A percentile compares a stretch with the other conserved stretches of the same genome.
These are phyloP conservation scores for Teinopalpus imperialis DNA, from an alignment of 2,888 invertebrate genomes.

Conservation along the genomic window DNA sequence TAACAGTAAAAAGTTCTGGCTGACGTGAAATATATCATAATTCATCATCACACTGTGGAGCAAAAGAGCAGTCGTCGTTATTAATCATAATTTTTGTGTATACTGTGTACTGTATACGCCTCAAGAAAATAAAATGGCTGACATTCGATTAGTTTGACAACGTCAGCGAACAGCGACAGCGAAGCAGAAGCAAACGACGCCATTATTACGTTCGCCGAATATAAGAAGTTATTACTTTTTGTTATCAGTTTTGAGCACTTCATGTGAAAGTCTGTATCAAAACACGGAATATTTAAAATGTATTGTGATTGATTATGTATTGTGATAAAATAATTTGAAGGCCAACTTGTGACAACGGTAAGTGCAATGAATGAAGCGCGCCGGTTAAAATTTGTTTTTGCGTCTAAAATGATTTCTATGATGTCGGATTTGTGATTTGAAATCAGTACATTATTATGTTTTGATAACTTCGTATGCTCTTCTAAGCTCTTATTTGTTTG, in stretches of 20 bases:
- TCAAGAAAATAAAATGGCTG: no score
- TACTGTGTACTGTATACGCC: no score
- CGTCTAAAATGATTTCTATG: not conserved
- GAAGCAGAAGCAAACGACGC: constrained; percentile 19
- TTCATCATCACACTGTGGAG: no score
- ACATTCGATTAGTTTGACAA: constrained; percentile 2
- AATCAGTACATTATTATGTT: no score
- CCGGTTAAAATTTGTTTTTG: constrained; percentile 12
- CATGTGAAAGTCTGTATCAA: no score
- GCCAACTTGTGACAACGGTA: constrained; percentile 12
- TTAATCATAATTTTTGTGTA: no score
- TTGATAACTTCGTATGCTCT: no score
- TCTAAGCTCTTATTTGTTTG: no score
- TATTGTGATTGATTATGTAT: constrained; percentile 1
- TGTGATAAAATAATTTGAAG: constrained; percentile 5
- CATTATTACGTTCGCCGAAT: constrained; percentile 15
- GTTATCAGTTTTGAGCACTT: not conserved
- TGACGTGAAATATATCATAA: no score
- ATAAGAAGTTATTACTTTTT: not conserved
- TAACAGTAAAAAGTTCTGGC: no score
- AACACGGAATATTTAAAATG: no score
- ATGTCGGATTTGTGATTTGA: not conserved
- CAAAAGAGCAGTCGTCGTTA: no score
- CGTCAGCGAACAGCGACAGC: constrained; percentile 3
- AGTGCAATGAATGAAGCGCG: constrained; percentile 9